Evolutionary conservation across 2,113 vertebrate species (phyloP), one percentile per base, ranked within the genome.

Genomic region (Leptocoma aspasia): DNA sequence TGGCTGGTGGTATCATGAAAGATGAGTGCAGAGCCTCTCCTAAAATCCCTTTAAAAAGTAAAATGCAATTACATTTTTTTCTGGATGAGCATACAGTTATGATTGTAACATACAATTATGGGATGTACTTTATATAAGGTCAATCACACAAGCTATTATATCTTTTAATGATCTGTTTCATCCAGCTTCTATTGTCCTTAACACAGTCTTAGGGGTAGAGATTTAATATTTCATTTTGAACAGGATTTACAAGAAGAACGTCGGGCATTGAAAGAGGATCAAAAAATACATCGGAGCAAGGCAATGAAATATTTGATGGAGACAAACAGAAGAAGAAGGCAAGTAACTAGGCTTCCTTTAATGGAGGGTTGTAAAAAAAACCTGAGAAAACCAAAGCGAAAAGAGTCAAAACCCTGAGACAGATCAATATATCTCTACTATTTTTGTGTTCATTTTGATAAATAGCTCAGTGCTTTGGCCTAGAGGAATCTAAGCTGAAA

Each of bases 241-340:
- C 87, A 87, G 77, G 98, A 98, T 93, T 97, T 98, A 82, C 94
- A 98, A 82, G 97, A 98, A 87, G 98, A 99, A 54, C 98, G 97
- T 61, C 96, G 83, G 28, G 76, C 97, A 13, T 78, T 99, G 97
- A 92, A 98, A 60, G 98, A 99, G 82, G 97, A 99, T 95, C 99
- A 99, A 96, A 99, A 98, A 97, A 42, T 97, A 24, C 97, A 97
- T 96, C 97, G 98, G 94, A 97, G 90, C 69, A 97, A 95, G 76
- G 98, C 98, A 47, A 98, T 97, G 71, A 98, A 98, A 95, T 98
- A 98, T 82, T 98, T 88, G 14, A 54, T 95, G 86, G 99, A 99
- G 95, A 99, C 99, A 94, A 99, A 98, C 91, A 97, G 97, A 91
- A 98, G 99, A 66, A 98, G 98, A 90, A 99, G 97, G 99, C 99